Evolutionary conservation across 2,113 vertebrate species (phyloP).

Genomic region (Nyctibius bracteatus): DNA sequence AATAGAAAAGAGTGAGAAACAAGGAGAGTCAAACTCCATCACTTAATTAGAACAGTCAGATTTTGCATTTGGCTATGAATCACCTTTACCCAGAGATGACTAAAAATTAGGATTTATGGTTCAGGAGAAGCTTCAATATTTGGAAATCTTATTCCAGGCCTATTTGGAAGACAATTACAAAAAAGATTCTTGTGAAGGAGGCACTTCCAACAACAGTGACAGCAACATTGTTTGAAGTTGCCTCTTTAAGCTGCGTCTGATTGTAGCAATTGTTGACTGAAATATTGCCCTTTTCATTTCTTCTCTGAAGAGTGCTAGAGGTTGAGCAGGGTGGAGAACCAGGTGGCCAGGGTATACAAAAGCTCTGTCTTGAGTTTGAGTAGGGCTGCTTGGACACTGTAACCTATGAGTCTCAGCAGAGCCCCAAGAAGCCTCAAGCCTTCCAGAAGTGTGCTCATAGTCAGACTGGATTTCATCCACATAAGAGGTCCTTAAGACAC

Average conservation of each 20-base stretch:
- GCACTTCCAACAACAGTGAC: neutral
- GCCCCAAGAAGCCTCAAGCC: neutral
- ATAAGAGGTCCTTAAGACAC: neutral
- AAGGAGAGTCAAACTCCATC: neutral
- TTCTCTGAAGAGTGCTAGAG: neutral
- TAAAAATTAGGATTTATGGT: neutral
- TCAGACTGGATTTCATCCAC: neutral
- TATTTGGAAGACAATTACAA: neutral
- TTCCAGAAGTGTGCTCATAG: neutral
- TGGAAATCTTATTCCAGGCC: neutral
- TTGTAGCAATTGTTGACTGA: neutral
- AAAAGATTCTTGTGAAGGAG: neutral
- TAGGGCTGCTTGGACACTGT: neutral
- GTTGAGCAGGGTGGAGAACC: neutral
- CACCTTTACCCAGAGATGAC: neutral
- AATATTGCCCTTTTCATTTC: neutral
- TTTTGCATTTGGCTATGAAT: neutral
- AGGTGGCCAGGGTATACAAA: neutral
- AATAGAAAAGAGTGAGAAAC: neutral
- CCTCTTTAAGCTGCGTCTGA: neutral
- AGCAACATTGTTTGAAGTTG: neutral
- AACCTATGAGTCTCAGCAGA: neutral
- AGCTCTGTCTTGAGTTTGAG: neutral
- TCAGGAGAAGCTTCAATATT: neutral
- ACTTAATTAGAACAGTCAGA: neutral